Base-by-base conservation (phyloP, 1,140 invertebrate species). In the Leguminivora glycinivorella region DNA sequence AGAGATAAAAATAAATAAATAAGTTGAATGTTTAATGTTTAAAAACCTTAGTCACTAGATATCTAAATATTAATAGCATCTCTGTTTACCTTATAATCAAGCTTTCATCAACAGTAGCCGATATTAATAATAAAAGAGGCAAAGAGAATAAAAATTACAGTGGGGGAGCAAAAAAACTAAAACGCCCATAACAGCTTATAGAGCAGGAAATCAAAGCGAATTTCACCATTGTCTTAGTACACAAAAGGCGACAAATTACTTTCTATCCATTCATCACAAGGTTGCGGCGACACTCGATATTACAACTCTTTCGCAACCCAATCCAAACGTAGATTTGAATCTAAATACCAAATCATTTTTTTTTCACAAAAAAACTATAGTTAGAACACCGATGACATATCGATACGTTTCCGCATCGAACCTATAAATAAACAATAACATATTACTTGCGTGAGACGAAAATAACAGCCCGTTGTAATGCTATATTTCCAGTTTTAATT, bases 351-450 rank as follows among this genome's bases (percentile, higher is more conserved):
- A 79, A 80, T 82, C 79, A 81, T 81, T 89, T 84, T 87, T 87
- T 66, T 81, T 79, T 80, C 74, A 81, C 77, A 88, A 87, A 89
- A 91, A 85, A 87, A 87, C 83, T 78, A 81, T 74, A 47, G 80
- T 78, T 73, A 77, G 69, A 70, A 82, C 77, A 79, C 77, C 83
- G 80, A 88, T 90, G 89, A 90, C 88, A 89, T 89, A 84, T 87
- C 78, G 80, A 83, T 82, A 81, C 84, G 72, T 85, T 85, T 86
- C 83, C 85, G 86, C 81, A 83, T 86, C 79, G 78, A 72, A 72
- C 82, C 86, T 90, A 86, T 85, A 87, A 87, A 88, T 91, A 90
- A 84, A 88, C 76, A 85, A 84, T 82, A 79, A 81, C 79, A 80
- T 80, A 72, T 63, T 81, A 81, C 83, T 82, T 75, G 78, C 78